phyloP scores from a whole-genome alignment of 2,888 invertebrate species.

The Thymelicus acteon region DNA sequence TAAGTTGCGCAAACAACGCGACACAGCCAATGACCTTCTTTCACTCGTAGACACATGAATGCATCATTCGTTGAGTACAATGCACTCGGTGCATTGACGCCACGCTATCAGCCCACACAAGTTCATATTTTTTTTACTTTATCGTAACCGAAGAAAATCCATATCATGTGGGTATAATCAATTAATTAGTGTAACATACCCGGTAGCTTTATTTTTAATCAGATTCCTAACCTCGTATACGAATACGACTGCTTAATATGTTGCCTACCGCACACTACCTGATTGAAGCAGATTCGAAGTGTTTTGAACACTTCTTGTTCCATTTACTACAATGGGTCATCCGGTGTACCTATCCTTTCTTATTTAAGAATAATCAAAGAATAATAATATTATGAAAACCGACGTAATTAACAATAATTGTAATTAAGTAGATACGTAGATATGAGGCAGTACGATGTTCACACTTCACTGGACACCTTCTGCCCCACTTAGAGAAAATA shows the following conservation, averaged over 20 bases:
- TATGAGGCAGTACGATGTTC: constrained; percentile 4
- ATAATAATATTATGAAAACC: not conserved
- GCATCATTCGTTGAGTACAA: constrained; percentile 73
- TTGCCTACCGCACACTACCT: too few species aligned
- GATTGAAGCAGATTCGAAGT: too few species aligned
- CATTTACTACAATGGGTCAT: too few species aligned
- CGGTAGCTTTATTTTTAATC: not conserved
- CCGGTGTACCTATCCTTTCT: too few species aligned
- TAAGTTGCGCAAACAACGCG: constrained; percentile 66
- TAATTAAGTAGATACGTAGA: not conserved
- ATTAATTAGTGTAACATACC: not conserved
- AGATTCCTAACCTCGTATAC: not conserved
- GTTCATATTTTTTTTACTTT: constrained; percentile 65
- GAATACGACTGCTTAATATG: not conserved
- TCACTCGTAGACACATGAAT: constrained; percentile 67
- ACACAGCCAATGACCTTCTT: constrained; percentile 75
- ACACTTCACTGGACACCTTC: constrained; percentile 31
- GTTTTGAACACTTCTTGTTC: too few species aligned
- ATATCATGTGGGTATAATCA: not conserved
- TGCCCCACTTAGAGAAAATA: constrained; percentile 36
- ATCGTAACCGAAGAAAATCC: constrained; percentile 60
- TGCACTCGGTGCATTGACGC: constrained; percentile 71
- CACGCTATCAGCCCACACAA: constrained; percentile 74
- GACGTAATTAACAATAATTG: not conserved
- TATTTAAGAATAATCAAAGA: too few species aligned